Conservation (phyloP, 2,113 vertebrate genomes). For the Megaceryle torquata region DNA sequence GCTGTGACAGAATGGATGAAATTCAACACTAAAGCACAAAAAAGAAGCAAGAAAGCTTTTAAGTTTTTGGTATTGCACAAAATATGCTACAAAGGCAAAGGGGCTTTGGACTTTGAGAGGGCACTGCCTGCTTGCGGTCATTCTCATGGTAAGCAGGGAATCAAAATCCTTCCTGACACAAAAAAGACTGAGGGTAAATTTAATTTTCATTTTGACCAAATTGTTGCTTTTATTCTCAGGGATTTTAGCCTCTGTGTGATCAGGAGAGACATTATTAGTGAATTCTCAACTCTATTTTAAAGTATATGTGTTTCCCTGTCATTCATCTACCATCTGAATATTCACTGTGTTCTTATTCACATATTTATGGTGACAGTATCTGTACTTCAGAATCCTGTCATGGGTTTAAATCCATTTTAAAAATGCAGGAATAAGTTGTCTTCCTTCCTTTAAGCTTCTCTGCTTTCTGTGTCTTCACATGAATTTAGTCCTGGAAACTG, state of each 20-base stretch:
- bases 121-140: rapidly evolving
- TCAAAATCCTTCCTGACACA: neutral
- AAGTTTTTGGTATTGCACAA: neutral
- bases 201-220: neutral
- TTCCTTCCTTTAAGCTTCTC: neutral
- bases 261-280: neutral
- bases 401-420: neutral
- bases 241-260: neutral
- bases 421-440: neutral
- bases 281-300: neutral
- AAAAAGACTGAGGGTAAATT: neutral
- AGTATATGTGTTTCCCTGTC: neutral
- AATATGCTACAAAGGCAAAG: neutral
- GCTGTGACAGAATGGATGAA: neutral
- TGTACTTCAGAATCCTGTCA: neutral
- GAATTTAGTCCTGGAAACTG: neutral
- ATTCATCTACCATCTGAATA: neutral
- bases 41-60: neutral
- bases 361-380: neutral
- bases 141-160: neutral
- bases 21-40: neutral
- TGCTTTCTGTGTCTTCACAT: neutral
- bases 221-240: neutral
- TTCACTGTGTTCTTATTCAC: neutral
- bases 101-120: neutral